Percentiles rank a stretch among this genome's conserved stretches.
Evolutionary conservation across 2,888 invertebrate genomes (phyloP).

Genomic region (Falcaria lacertinaria): DNA sequence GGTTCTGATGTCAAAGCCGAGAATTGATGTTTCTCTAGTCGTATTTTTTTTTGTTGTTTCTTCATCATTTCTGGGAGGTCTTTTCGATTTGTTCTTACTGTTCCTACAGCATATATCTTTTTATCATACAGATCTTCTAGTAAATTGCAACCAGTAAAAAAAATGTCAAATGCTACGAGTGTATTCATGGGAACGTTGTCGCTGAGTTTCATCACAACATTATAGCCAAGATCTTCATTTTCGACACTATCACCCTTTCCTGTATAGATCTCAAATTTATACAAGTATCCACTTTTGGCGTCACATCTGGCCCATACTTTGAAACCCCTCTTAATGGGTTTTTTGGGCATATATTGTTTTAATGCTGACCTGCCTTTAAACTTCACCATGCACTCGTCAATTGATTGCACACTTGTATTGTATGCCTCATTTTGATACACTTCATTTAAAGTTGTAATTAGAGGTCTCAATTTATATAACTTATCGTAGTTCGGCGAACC

Average conservation of each 20-base stretch:
- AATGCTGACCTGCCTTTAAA: constrained; percentile 23
- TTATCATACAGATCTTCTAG: constrained; percentile 17
- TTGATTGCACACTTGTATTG: constrained; percentile 17
- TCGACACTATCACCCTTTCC: constrained; percentile 20
- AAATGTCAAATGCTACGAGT: constrained; percentile 20
- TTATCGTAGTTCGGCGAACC: constrained; percentile 21
- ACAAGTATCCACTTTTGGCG: constrained; percentile 19
- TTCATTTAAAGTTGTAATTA: constrained; percentile 19
- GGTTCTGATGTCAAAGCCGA: constrained; percentile 20
- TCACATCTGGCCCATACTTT: constrained; percentile 24
- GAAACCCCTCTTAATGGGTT: constrained; percentile 20
- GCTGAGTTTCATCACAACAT: constrained; percentile 13
- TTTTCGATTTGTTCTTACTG: constrained; percentile 22
- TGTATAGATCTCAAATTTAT: constrained; percentile 23
- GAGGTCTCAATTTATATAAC: constrained; percentile 22
- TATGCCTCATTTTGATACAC: constrained; percentile 14
- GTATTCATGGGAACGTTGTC: constrained; percentile 14
- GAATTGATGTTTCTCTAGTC: constrained; percentile 22
- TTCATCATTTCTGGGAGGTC: constrained; percentile 22
- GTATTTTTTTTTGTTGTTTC: constrained; percentile 13
- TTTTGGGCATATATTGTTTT: constrained; percentile 28
- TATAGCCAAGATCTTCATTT: constrained; percentile 8
- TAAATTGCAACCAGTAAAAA: constrained; percentile 17
- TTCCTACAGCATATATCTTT: constrained; percentile 22
- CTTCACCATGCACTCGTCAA: constrained; percentile 29